These are phyloP conservation scores for Cetonia aurata DNA, from an alignment of 2,888 invertebrate genomes.

Conservation along the genomic window DNA sequence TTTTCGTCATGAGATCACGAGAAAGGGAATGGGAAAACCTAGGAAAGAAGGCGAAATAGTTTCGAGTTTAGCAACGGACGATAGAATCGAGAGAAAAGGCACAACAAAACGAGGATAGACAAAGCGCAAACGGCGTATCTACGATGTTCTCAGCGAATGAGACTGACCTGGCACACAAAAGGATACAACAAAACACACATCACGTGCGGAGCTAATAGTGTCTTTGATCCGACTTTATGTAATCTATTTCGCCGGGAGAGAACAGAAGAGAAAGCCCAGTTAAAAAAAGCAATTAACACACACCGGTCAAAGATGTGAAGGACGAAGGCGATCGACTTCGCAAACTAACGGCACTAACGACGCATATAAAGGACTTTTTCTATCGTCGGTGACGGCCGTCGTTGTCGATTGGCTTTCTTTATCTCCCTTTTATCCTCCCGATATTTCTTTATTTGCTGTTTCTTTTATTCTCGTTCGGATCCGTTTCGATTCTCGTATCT, in stretches of 20 bases:
- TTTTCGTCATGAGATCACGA: conserved; percentile 25
- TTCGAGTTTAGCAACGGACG: conserved; percentile 23
- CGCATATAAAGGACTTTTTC: conserved; percentile 43
- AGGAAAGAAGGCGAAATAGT: neutral
- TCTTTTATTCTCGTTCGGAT: neutral
- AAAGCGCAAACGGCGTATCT: conserved; percentile 17
- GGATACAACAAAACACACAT: conserved; percentile 40
- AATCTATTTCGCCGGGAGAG: conserved; percentile 41
- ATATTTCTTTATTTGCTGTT: conserved; percentile 4
- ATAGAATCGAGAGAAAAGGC: conserved; percentile 4
- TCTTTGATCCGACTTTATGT: conserved; percentile 44
- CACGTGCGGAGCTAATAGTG: conserved; percentile 43
- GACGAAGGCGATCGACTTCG: conserved; percentile 30
- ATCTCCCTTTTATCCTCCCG: neutral
- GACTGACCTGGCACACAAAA: conserved; percentile 28
- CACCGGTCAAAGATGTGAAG: conserved; percentile 2
- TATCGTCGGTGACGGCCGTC: conserved; percentile 18
- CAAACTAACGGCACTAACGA: conserved; percentile 40
- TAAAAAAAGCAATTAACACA: conserved; percentile 42
- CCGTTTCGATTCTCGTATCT: neutral
- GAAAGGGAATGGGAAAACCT: conserved; percentile 1
- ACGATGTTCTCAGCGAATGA: conserved; percentile 23
- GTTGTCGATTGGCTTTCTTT: conserved; percentile 29
- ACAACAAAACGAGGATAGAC: conserved; percentile 22
- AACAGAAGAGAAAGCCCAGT: conserved; percentile 27